These are phyloP conservation scores for Miniopterus natalensis DNA, from an alignment of 2,113 vertebrate genomes.

Conservation along the genomic window DNA sequence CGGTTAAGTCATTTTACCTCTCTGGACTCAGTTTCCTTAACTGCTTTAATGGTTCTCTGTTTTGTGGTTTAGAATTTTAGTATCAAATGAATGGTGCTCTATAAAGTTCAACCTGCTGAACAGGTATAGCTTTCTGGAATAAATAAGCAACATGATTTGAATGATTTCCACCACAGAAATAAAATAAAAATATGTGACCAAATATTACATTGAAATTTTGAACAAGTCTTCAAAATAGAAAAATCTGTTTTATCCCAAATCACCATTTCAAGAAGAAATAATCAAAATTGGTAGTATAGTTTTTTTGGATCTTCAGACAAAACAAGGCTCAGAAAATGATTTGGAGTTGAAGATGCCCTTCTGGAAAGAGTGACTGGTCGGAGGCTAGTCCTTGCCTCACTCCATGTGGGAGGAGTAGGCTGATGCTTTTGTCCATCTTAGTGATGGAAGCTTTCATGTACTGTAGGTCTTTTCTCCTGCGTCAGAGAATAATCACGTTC, in stretches of 20 bases:
- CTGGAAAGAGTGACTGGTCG: background rate
- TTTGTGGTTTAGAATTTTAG: background rate
- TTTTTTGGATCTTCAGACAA: background rate
- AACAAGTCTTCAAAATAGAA: background rate
- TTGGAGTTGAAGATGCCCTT: background rate
- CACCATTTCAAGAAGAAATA: background rate
- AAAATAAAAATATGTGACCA: background rate
- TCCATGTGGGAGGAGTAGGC: background rate
- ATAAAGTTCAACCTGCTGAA: background rate
- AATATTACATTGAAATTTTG: background rate
- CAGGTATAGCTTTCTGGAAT: background rate
- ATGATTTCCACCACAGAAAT: background rate
- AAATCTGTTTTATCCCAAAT: accelerated
- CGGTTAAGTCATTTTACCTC: background rate
- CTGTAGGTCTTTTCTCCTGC: background rate
- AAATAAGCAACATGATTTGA: background rate
- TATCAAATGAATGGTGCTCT: background rate
- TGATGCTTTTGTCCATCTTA: background rate
- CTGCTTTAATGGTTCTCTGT: background rate
- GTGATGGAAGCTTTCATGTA: background rate
- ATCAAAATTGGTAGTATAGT: background rate
- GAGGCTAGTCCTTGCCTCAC: background rate
- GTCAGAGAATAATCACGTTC: background rate
- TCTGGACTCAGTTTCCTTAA: background rate
- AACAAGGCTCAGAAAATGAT: background rate